Conservation (phyloP, 2,113 vertebrate species). For the Pipa parva region DNA sequence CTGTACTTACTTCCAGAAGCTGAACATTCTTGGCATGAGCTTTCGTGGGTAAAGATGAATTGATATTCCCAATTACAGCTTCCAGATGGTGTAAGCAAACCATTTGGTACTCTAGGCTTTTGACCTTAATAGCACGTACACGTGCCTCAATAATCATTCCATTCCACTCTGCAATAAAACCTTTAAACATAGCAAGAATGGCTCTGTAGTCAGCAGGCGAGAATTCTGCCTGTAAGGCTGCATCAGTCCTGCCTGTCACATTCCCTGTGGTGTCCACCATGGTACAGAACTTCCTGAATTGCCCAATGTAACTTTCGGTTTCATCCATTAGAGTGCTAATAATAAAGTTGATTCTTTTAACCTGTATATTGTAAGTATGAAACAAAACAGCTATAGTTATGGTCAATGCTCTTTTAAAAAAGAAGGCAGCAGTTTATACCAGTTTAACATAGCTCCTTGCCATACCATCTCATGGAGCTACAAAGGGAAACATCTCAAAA, state of each 20-base stretch:
- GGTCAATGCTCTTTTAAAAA: too few relatives aligned
- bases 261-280: slow-evolving; percentile 49
- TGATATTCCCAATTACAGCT: slow-evolving; percentile 41
- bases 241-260: slow-evolving; percentile 38
- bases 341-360: slow-evolving; percentile 43
- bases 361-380: slow-evolving; percentile 36
- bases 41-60: slow-evolving; percentile 40
- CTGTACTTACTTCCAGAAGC: slow-evolving; percentile 54
- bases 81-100: slow-evolving; percentile 56
- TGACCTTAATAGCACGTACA: slow-evolving; percentile 47
- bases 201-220: slow-evolving; percentile 46
- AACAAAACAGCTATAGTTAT: neutral
- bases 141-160: slow-evolving; percentile 45
- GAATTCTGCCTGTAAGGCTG: slow-evolving; percentile 31
- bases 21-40: slow-evolving; percentile 46
- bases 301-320: slow-evolving; percentile 44
- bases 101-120: slow-evolving; percentile 47
- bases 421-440: too few relatives aligned
- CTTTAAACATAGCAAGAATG: slow-evolving; percentile 42
- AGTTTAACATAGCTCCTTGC: too few relatives aligned
- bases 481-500: too few relatives aligned
- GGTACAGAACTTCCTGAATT: slow-evolving; percentile 44
- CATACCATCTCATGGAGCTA: too few relatives aligned
- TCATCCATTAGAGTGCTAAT: slow-evolving; percentile 40
- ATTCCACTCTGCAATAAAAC: slow-evolving; percentile 41